These are phyloP conservation scores for Catharus ustulatus DNA, from an alignment of 2,797 vertebrate genomes.

Conservation along the genomic window DNA sequence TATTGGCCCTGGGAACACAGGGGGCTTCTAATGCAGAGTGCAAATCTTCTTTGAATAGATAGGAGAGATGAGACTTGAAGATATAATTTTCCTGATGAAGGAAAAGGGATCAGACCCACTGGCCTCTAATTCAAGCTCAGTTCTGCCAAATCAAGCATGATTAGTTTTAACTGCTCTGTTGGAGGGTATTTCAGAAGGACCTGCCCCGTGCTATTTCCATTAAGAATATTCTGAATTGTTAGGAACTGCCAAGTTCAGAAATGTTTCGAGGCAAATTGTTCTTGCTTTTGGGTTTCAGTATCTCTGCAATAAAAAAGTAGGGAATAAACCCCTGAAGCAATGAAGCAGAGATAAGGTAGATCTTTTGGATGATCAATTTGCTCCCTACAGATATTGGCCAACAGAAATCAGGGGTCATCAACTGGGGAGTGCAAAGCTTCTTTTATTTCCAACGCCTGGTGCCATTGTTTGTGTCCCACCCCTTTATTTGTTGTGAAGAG, in stretches of 20 bases:
- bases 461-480: neutral
- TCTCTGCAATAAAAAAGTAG: neutral
- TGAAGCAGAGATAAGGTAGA: neutral
- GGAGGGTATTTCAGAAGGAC: neutral
- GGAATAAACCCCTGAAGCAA: neutral
- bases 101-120: too few relatives aligned
- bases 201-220: neutral
- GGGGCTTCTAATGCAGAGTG: too few relatives aligned
- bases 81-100: too few relatives aligned
- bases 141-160: too few relatives aligned
- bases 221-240: neutral
- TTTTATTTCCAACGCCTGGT: neutral
- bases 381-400: neutral
- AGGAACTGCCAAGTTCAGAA: neutral
- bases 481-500: neutral
- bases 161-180: neutral
- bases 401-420: neutral
- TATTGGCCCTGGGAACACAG: too few relatives aligned
- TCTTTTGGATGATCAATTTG: neutral
- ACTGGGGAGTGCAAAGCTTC: neutral
- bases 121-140: too few relatives aligned
- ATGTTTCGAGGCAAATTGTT: neutral
- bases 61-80: too few relatives aligned
- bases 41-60: too few relatives aligned
- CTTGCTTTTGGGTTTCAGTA: neutral